These are phyloP conservation scores for Steinernema scapterisci DNA, from an alignment of 2,888 invertebrate species.

Conservation along the genomic window DNA sequence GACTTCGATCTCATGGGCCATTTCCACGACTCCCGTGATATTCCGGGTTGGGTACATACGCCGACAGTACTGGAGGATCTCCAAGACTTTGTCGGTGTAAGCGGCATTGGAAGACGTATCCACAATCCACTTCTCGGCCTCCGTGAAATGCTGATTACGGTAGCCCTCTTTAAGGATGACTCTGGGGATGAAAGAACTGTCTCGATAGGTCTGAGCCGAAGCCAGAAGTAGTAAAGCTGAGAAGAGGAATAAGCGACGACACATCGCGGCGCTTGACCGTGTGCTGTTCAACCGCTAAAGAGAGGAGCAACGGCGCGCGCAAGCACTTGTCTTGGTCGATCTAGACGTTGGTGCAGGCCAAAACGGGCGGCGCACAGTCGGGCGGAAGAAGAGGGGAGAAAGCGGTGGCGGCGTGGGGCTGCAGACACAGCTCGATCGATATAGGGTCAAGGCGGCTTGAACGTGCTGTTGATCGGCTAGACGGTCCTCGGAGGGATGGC, in stretches of 20 bases:
- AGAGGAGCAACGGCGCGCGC: not conserved
- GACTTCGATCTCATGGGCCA: not conserved
- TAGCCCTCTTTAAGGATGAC: not conserved
- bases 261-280: conserved; percentile 6
- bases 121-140: not conserved
- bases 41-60: not conserved
- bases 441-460: conserved; percentile 8
- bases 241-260: not conserved
- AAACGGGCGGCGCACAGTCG: not conserved
- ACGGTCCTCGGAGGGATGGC: not conserved
- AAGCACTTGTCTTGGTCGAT: not conserved
- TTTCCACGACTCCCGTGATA: not conserved
- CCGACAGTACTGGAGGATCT: not conserved
- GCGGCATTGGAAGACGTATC: not conserved
- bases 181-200: not conserved
- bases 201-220: not conserved
- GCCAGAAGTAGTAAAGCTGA: too few relatives aligned
- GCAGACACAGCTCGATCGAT: not conserved
- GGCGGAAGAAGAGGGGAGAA: not conserved
- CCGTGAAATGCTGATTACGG: not conserved
- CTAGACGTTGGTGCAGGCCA: not conserved
- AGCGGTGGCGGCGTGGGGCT: not conserved
- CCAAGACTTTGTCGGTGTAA: not conserved
- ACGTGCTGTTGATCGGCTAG: not conserved
- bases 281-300: too few relatives aligned